Evolutionary conservation across 2,113 vertebrate genomes (phyloP), one percentile per base, ranked within the genome.

Genomic region (Cyprinodon brontotheroides): DNA sequence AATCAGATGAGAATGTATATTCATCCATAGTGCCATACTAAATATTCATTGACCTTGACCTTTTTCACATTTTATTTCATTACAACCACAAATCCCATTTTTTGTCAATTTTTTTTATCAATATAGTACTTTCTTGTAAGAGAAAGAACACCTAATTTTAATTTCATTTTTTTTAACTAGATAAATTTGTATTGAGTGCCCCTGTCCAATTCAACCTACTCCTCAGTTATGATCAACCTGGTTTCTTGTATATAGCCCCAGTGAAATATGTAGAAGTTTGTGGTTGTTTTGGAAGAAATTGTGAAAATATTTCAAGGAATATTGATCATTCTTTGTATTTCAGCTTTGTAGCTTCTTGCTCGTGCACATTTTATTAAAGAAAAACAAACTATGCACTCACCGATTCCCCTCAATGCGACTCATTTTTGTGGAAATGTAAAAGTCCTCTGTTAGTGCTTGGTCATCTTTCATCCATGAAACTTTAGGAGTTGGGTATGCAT

Each of bases 381-480:
- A 69, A 69, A 14, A 12, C 38, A 62, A 3, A 22, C 0, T 53
- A 43, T 39, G 22, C 37, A 61, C 87, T 89, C 95, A 99, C 98
- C 95, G 93, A 10, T 95, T 96, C 73, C 96, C 96, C 77, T 93
- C 86, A 12, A 95, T 78, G 76, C 89, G 94, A 68, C 89, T 93
- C 7, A 94, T 93, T 11, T 92, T 95, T 4, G 93, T 95, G 66
- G 92, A 93, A 88, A 96, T 89, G 0, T 95, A 98, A 78, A 95
- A 94, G 82, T 92, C 96, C 81, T 94, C 94, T 1, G 93, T 90
- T 60, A 99, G 70, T 5, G 88, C 92, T 75, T 91, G 78, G 0
- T 93, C 95, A 50, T 99, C 94, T 84, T 97, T 98, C 74, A 95
- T 83, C 98, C 98, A 99, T 20, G 79, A 90, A 74, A 98, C 93